phyloP scores from a whole-genome alignment of 2,113 vertebrate species.

The Cephalophus harveyi region DNA sequence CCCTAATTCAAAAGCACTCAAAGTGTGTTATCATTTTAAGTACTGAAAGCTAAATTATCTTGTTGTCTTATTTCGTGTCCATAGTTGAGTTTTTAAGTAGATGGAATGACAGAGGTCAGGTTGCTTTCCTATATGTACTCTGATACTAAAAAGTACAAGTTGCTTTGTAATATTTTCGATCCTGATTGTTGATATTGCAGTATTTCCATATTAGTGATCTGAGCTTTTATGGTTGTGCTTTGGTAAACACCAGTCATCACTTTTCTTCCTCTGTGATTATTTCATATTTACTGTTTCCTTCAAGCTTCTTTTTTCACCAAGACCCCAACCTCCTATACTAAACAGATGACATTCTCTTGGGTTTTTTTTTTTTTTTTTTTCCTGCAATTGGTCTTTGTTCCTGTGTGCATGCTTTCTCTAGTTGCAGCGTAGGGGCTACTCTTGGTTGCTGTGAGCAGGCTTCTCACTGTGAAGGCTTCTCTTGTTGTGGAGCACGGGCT shows the following conservation, averaged over 20 bases:
- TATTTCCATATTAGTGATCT: background rate
- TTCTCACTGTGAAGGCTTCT: background rate
- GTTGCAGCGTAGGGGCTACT: background rate
- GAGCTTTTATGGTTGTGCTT: background rate
- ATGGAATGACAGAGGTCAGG: background rate
- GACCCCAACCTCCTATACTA: background rate
- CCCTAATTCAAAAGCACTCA: background rate
- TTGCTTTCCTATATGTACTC: background rate
- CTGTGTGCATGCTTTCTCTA: background rate
- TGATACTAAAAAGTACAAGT: slow-evolving; percentile 10
- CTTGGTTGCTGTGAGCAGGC: background rate
- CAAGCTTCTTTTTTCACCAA: background rate
- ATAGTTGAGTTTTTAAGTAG: slow-evolving; percentile 46
- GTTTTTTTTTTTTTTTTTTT: background rate
- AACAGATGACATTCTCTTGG: background rate
- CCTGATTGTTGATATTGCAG: background rate
- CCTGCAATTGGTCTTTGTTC: background rate
- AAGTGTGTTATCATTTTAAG: slow-evolving; percentile 25
- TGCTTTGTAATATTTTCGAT: background rate
- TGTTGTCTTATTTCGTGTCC: background rate
- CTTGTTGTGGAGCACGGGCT: background rate
- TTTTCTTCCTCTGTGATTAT: background rate
- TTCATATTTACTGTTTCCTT: slow-evolving; percentile 1
- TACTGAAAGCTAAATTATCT: slow-evolving; percentile 3
- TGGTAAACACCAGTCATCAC: background rate